Base-by-base conservation (phyloP, 2,888 invertebrate species). In the Hydriomena furcata region DNA sequence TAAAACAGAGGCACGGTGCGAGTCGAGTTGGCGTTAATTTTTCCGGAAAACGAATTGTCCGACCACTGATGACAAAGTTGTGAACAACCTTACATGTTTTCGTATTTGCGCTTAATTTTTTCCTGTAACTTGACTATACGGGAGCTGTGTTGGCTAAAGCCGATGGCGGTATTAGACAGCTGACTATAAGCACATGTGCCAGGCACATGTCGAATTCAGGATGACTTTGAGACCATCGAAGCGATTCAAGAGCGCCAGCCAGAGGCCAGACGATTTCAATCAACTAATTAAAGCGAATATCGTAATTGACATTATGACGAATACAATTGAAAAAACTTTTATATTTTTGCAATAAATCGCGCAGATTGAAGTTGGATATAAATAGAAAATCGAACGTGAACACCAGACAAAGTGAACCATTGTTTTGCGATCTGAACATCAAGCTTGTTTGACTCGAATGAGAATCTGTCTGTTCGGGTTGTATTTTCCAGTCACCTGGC, bases 1-100 rank as follows among this genome's bases (percentile, higher is more conserved):
- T 84, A 87, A 83, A 85, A 86, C 78, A 83, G 78, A 76, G 79
- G 73, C 77, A 68, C 73, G 73, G 76, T 73, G 66, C 73, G 71
- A 68, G 65, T 58, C 73, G 77, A 77, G 79, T 75, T 70, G 68
- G 66, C 74, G 76, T 74, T 83, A 82, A 84, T 87, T 85, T 84
- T 65, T 63, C 54, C 64, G 66, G 76, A 74, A 79, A 82, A 78
- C 73, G 73, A 71, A 72, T 78, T 65, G 72, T 61, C 72, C 61
- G 65, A 61, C 66, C 67, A 65, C 66, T 63, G 67, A 73, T 74
- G 74, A 75, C 73, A 69, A 71, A 71, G 65, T 75, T 69, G 68
- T 63, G 43, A 55, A 49, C 49, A 36, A 42, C 48, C 50, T 58
- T 44, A 25, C 42, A 37, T 45, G 52, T 41, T 52, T 49, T 40